Evolutionary conservation across 2,113 vertebrate species (phyloP).

Genomic region (Bettongia penicillata): DNA sequence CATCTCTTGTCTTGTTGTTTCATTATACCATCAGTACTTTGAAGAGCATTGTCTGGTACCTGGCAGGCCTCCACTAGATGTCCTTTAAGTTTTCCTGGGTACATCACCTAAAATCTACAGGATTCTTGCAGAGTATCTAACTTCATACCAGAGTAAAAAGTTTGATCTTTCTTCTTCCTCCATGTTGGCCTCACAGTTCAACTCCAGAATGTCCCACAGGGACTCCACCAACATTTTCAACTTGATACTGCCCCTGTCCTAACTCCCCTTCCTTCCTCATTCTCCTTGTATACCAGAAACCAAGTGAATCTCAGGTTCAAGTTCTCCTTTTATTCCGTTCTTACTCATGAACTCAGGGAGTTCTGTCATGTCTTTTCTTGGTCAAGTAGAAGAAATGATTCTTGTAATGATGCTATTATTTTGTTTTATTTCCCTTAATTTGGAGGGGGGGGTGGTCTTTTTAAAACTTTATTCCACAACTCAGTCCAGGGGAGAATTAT

Average conservation of each 20-base stretch:
- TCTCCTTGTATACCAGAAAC: not conserved
- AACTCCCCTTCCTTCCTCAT: not conserved
- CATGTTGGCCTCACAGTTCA: not conserved
- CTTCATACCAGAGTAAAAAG: not conserved
- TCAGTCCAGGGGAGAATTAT: not conserved
- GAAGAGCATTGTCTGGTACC: not conserved
- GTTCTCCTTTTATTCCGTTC: not conserved
- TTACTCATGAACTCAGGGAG: not conserved
- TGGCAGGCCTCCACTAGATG: not conserved
- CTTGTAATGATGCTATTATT: not conserved
- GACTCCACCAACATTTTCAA: not conserved
- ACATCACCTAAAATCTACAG: not conserved
- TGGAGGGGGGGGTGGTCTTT: not conserved
- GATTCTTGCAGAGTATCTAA: conserved; percentile 7
- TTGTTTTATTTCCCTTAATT: not conserved
- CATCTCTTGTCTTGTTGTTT: not conserved
- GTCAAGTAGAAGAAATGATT: not conserved
- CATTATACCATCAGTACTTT: not conserved
- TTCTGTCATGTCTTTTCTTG: not conserved
- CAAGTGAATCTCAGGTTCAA: not conserved
- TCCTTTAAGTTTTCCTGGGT: not conserved
- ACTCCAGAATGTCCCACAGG: not conserved
- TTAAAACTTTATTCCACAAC: not conserved
- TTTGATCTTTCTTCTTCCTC: not conserved
- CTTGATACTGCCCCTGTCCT: not conserved